A percentile compares a stretch with the other conserved stretches of the same genome.
These are phyloP conservation scores for Columba guinea DNA, from an alignment of 2,797 vertebrate genomes.

Conservation along the genomic window DNA sequence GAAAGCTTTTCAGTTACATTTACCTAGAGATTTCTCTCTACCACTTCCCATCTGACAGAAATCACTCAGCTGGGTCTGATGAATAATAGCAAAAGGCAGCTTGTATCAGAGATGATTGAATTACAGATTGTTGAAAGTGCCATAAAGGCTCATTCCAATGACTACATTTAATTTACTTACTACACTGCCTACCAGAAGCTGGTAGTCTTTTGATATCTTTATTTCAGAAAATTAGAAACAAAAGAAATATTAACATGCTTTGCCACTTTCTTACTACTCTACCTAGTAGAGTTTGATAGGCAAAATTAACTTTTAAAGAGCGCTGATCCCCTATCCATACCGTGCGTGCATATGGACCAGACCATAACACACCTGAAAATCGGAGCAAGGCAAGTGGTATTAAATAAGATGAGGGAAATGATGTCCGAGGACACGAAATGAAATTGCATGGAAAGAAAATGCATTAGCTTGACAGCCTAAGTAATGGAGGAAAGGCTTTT, in stretches of 20 bases:
- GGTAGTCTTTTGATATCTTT: slow-evolving; percentile 42
- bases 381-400: background rate
- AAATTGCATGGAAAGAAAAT: background rate
- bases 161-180: slow-evolving; percentile 71
- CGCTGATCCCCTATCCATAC: background rate
- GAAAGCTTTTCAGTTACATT: slow-evolving; percentile 72
- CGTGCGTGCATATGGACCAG: background rate
- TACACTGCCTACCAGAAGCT: slow-evolving; percentile 10
- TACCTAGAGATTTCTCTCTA: slow-evolving; percentile 70
- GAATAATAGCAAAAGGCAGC: slow-evolving; percentile 76
- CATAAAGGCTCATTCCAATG: slow-evolving; percentile 62
- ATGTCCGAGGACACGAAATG: background rate
- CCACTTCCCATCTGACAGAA: slow-evolving; percentile 70
- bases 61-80: slow-evolving; percentile 75
- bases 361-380: background rate
- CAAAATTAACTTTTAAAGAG: slow-evolving; percentile 56
- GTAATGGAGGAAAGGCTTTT: background rate
- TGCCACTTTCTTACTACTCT: slow-evolving; percentile 10
- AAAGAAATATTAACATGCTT: slow-evolving; percentile 33
- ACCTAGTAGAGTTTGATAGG: slow-evolving; percentile 61
- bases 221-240: slow-evolving; percentile 25
- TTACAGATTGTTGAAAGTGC: slow-evolving; percentile 67
- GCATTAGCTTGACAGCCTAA: background rate
- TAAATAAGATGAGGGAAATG: background rate
- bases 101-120: slow-evolving; percentile 69